Base-by-base conservation (phyloP, 2,113 vertebrate species). In the Microtus richardsoni region DNA sequence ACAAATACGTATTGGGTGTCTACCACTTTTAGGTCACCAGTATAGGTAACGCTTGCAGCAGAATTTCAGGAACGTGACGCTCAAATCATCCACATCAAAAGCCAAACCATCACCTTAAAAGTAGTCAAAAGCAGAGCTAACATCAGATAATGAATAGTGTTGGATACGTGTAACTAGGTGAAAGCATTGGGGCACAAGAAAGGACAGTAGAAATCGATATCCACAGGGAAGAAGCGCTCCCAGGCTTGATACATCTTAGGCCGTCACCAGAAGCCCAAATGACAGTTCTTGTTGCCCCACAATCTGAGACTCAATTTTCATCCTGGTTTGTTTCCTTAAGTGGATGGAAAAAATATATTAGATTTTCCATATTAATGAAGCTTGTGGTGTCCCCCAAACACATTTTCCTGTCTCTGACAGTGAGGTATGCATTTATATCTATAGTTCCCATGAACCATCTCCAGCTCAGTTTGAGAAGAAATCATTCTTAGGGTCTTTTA, bases 291-390 rank as follows among this genome's bases (percentile, higher is more conserved):
- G 77, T 97, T 93, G 77, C 95, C 68, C 47, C 95, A 54, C 79
- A 74, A 84, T 78, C 73, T 96, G 78, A 89, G 94, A 93, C 82
- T 98, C 98, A 99, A 97, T 96, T 91, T 64, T 95, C 88, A 94
- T 98, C 98, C 93, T 97, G 98, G 47, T 97, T 97, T 95, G 98
- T 92, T 94, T 98, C 98, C 99, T 99, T 97, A 86, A 96, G 96
- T 97, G 96, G 97, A 93, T 89, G 14, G 47, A 98, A 93, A 97
- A 97, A 62, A 97, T 49, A 96, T 78, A n/a, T 16, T 62, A 95
- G 91, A 74, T 80, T 92, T 66, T 70, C 88, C 93, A 52, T 16
- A 95, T 91, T 30, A 75, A 73, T 24, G 91, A 30, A 54, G 64
- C 47, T 64, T 30, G 24, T 52, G 82, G 0, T n/a, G 33, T 17